Evolutionary conservation across 2,797 vertebrate species (phyloP), one percentile per base, ranked within the genome.

Genomic region (Craterocephalus amniculus): DNA sequence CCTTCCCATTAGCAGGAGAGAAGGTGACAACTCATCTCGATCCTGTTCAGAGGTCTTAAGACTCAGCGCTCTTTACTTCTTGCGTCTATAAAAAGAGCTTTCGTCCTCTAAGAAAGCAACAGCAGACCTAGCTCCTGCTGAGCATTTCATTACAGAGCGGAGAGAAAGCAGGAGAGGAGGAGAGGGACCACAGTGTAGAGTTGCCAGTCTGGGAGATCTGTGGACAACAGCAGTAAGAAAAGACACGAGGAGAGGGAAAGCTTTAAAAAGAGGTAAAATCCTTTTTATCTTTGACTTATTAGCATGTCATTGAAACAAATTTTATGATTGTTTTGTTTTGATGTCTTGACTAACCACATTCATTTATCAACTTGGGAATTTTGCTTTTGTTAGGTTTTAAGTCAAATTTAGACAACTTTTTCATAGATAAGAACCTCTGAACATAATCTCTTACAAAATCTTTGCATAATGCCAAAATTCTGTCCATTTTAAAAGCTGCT

Each of bases 61-160:
- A 81, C 63, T 82, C 65, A 1, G 22, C 58, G 72, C 74, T 65
- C 51, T 48, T 20, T 58, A 66, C 78, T 78, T 76, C 65, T 31
- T 40, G 84, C 13, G 40, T 72, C 87, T 89, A 89, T 88, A 92
- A 84, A 92, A 93, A 87, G 88, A 89, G 88, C 86, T 67, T 72
- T 67, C 71, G 45, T 87, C 76, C 64, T 81, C 57, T 54, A 14
- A 83, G 80, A 76, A 83, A 72, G 74, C 70, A 64, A 70, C 73
- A 54, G 72, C 74, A 76, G 81, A 83, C 57, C 68, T 35, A 14
- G 81, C 74, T 83, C 78, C 61, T 54, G 67, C 76, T 20, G 72
- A 80, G 55, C 74, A 60, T 65, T 85, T 83, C 72, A 76, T 63
- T 58, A 71, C 76, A 68, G 72, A 84, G 76, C 67, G 54, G 67